Conservation (phyloP, 2,888 invertebrate species). For the Ochlodes sylvanus region DNA sequence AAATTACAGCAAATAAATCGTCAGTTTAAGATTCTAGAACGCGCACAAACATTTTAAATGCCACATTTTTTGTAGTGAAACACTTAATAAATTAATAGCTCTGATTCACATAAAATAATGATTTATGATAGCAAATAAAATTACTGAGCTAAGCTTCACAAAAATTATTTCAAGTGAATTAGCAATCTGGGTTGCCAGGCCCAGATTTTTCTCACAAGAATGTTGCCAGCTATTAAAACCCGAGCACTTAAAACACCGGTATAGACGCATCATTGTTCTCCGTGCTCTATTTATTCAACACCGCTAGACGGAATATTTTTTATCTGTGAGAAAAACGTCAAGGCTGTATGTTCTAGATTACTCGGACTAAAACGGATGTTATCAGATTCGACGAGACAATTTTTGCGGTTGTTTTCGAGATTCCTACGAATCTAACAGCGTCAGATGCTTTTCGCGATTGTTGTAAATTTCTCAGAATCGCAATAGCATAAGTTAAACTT, state of each 20-base stretch:
- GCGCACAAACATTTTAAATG: neutral
- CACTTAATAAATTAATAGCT: constrained; percentile 4
- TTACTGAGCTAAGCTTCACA: too few relatives aligned
- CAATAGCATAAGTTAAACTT: constrained; percentile 1
- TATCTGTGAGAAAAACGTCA: constrained; percentile 40
- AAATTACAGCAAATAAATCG: constrained; percentile 6
- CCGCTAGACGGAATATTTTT: constrained; percentile 53
- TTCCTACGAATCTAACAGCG: constrained; percentile 10
- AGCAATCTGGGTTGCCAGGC: constrained; percentile 38
- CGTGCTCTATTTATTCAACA: constrained; percentile 72
- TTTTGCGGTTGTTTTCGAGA: constrained; percentile 27
- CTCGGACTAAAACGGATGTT: constrained; percentile 25
- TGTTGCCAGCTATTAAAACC: constrained; percentile 45
- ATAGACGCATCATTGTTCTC: constrained; percentile 75
- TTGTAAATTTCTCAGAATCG: neutral
- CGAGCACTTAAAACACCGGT: constrained; percentile 48
- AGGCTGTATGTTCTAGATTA: constrained; percentile 39
- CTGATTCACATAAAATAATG: neutral
- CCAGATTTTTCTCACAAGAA: constrained; percentile 47
- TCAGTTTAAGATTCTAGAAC: constrained; percentile 18
- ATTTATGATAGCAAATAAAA: too few relatives aligned
- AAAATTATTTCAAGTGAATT: constrained; percentile 13
- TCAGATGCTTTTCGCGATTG: constrained; percentile 21
- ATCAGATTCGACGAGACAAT: constrained; percentile 33
- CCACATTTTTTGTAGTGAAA: neutral